phyloP scores from a whole-genome alignment of 2,888 invertebrate genomes.

The Dryadula phaetusa region DNA sequence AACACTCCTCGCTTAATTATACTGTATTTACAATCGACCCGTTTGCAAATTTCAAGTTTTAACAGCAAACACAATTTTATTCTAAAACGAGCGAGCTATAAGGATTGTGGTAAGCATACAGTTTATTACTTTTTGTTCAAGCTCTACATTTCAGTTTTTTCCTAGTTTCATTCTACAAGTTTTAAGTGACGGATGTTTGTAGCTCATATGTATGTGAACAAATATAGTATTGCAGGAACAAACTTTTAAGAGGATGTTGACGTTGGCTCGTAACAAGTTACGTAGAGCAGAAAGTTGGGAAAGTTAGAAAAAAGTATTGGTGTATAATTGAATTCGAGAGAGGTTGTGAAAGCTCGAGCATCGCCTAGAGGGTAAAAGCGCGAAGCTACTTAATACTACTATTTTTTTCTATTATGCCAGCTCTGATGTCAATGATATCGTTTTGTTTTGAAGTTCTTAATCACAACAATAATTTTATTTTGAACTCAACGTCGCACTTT shows the following conservation, averaged over 20 bases:
- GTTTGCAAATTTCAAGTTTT: background rate
- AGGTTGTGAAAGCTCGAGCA: background rate
- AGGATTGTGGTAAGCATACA: constrained; percentile 9
- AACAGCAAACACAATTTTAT: constrained; percentile 17
- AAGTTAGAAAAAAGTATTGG: constrained; percentile 7
- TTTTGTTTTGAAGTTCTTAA: too few relatives aligned
- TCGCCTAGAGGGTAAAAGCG: too few relatives aligned
- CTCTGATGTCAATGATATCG: too few relatives aligned
- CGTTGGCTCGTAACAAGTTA: constrained; percentile 16
- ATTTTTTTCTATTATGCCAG: too few relatives aligned
- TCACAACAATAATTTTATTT: too few relatives aligned
- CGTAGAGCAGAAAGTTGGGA: background rate
- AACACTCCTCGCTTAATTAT: constrained; percentile 4
- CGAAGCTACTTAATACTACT: too few relatives aligned
- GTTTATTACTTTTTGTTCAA: constrained; percentile 26
- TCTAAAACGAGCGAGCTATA: constrained; percentile 6
- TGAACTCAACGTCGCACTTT: too few relatives aligned
- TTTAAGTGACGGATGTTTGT: constrained; percentile 23
- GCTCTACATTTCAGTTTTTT: constrained; percentile 20
- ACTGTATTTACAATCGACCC: constrained; percentile 10
- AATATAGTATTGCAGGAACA: constrained; percentile 7
- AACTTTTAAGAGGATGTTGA: constrained; percentile 21
- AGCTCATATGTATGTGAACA: constrained; percentile 19
- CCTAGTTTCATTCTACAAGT: constrained; percentile 17
- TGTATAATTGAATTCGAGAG: constrained; percentile 7